phyloP scores from a whole-genome alignment of 2,797 vertebrate genomes.

The Pseudochirops corinnae region DNA sequence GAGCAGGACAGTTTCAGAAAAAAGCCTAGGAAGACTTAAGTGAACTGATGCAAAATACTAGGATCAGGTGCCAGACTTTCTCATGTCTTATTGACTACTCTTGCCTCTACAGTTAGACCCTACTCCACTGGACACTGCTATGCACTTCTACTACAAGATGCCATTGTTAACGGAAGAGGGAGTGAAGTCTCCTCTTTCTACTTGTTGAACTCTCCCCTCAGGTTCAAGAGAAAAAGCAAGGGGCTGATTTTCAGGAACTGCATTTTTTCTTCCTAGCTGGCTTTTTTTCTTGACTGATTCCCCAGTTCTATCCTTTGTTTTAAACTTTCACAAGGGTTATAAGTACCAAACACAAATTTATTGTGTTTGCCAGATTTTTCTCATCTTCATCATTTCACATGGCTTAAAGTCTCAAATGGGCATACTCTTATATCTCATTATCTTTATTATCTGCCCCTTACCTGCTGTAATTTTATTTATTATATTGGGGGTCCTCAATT shows the following conservation, averaged over 20 bases:
- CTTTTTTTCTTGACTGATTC: background rate
- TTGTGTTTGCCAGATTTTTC: background rate
- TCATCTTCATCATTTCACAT: background rate
- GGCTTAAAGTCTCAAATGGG: background rate
- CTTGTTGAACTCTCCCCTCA: background rate
- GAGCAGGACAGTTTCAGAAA: no score
- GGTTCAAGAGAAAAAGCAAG: background rate
- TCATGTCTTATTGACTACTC: background rate
- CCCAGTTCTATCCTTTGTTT: background rate
- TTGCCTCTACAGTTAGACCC: background rate
- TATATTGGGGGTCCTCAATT: background rate
- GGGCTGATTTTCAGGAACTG: background rate
- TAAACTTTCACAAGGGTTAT: background rate
- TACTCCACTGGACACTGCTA: background rate
- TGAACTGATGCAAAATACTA: background rate
- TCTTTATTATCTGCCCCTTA: background rate
- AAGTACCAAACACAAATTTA: background rate
- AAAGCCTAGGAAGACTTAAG: no score
- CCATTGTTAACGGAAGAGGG: background rate
- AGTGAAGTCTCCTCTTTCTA: background rate
- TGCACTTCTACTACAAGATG: background rate
- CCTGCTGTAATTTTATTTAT: background rate
- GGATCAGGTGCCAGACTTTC: background rate
- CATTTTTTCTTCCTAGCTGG: background rate
- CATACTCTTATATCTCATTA: background rate